Evolutionary conservation across 2,888 invertebrate species (phyloP), one percentile per base, ranked within the genome.

Genomic region (Plagodis pulveraria): DNA sequence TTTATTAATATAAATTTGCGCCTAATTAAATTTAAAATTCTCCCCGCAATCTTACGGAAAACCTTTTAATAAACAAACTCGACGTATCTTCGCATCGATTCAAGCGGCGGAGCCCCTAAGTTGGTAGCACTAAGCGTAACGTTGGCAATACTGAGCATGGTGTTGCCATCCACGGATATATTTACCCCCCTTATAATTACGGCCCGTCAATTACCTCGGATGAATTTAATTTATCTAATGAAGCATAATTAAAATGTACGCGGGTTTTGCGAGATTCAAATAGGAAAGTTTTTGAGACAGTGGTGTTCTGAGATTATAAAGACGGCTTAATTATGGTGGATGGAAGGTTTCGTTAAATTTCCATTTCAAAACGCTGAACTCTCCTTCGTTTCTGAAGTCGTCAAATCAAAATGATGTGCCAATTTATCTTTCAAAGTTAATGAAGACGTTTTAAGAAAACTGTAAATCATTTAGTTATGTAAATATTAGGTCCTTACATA

Each of bases 181-280:
- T 64, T 63, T 66, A 54, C 69, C 69, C 82, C 78, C 80, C 84
- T 81, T 80, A 79, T 86, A 87, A 91, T 91, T 86, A 87, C 82
- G 76, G 75, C 78, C 83, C 87, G 87, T 89, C 90, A 88, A 89
- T 90, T 91, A 89, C 84, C 80, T 76, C 80, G 80, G 89, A 87
- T 81, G 86, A 91, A 90, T 92, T 91, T 91, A 91, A 92, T 91
- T 91, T 86, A 87, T 84, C 84, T 91, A 91, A 92, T 92, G 92
- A 92, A 91, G 89, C 84, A 80, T 91, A 89, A 92, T 92, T 92
- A 92, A 91, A 91, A 91, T 89, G 89, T 90, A 85, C 85, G 84
- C 88, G 84, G 85, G 87, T 86, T 81, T 78, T 83, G 82, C 74
- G 80, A 67, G 72, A 68, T 71, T 69, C 63, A 70, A 67, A 70